These are phyloP conservation scores for Pseudochirops cupreus DNA, from an alignment of 2,797 vertebrate species.

Conservation along the genomic window DNA sequence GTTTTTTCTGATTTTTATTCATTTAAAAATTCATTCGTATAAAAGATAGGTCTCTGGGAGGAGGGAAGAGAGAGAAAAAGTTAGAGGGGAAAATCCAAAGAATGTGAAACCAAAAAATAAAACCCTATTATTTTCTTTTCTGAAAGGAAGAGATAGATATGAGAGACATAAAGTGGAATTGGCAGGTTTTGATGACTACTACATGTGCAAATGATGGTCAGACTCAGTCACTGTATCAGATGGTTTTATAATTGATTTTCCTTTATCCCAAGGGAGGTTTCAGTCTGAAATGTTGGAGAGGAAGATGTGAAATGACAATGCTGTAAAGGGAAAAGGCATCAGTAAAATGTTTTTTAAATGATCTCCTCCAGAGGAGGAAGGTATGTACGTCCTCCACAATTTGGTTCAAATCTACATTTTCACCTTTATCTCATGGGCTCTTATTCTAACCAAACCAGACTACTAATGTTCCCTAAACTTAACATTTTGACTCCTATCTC, in stretches of 20 bases:
- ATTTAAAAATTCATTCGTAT: background rate
- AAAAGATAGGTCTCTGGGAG: background rate
- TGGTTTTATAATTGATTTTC: background rate
- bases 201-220: background rate
- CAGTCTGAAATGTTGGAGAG: background rate
- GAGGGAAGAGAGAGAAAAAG: background rate
- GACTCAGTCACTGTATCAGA: background rate
- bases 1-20: background rate
- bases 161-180: background rate
- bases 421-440: background rate
- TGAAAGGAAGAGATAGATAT: background rate
- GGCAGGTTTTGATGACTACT: background rate
- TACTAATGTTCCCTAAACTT: background rate
- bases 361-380: no score
- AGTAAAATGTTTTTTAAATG: background rate
- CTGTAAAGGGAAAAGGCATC: background rate
- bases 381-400: background rate
- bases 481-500: background rate
- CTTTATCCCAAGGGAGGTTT: background rate
- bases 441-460: background rate
- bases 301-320: background rate
- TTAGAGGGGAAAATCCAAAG: background rate
- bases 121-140: background rate
- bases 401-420: background rate
- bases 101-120: background rate